phyloP scores from a whole-genome alignment of 2,888 invertebrate species.

The Octodonta nipae region DNA sequence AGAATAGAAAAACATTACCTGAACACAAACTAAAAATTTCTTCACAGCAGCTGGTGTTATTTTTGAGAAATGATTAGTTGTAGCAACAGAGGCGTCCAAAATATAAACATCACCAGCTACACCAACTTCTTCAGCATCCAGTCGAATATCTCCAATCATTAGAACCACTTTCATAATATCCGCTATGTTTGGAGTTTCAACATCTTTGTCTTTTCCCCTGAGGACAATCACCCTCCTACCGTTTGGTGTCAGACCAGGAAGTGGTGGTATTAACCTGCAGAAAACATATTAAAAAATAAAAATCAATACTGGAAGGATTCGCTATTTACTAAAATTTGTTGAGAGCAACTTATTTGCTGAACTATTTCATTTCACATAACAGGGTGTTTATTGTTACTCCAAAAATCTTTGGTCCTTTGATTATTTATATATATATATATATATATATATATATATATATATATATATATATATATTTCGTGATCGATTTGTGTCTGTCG shows the following conservation, averaged over 20 bases:
- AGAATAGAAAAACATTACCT: too few relatives aligned
- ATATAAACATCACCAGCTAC: conserved; percentile 77
- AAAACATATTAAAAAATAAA: too few relatives aligned
- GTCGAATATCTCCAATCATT: conserved; percentile 72
- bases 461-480: too few relatives aligned
- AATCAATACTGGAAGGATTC: background rate
- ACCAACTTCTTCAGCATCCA: conserved; percentile 63
- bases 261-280: conserved; percentile 46
- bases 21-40: conserved; percentile 74
- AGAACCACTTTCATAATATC: conserved; percentile 70
- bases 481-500: too few relatives aligned
- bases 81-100: conserved; percentile 65
- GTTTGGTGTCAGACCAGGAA: conserved; percentile 69
- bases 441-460: too few relatives aligned
- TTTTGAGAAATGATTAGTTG: conserved; percentile 69
- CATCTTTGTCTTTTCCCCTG: conserved; percentile 56
- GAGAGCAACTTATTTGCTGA: background rate
- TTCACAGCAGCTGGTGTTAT: conserved; percentile 70
- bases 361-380: too few relatives aligned
- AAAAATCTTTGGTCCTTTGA: too few relatives aligned
- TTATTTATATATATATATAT: too few relatives aligned
- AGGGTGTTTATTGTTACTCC: too few relatives aligned
- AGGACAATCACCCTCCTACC: conserved; percentile 65
- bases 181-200: conserved; percentile 55
- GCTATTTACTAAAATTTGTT: background rate